Percentiles rank a stretch among this genome's conserved stretches.
These are phyloP conservation scores for Bufotes viridis DNA, from an alignment of 2,797 vertebrate species.

Conservation along the genomic window DNA sequence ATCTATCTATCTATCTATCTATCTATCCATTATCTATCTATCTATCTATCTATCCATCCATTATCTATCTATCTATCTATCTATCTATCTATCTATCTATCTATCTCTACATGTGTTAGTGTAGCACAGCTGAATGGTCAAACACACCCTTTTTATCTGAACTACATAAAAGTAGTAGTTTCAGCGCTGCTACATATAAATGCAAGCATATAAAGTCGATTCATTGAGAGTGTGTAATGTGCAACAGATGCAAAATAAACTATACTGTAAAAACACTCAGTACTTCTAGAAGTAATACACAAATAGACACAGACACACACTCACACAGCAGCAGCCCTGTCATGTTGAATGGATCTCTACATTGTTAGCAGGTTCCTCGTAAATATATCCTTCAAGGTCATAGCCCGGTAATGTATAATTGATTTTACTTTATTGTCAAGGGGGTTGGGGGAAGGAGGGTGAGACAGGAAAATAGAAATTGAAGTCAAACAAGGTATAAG, in stretches of 20 bases:
- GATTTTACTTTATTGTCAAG: conserved; percentile 83
- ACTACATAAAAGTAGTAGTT: background rate
- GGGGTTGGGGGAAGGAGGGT: conserved; percentile 74
- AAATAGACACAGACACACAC: background rate
- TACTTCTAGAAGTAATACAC: background rate
- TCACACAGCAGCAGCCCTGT: background rate
- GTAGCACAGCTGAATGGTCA: background rate
- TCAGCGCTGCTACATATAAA: background rate
- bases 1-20: too few relatives aligned
- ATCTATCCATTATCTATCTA: too few relatives aligned
- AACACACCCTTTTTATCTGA: background rate
- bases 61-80: too few relatives aligned
- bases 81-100: too few relatives aligned
- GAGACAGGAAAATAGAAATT: conserved; percentile 50
- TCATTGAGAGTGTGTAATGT: background rate
- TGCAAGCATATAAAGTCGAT: background rate
- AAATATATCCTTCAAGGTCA: conserved; percentile 93
- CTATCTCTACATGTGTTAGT: background rate
- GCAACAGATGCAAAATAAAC: background rate
- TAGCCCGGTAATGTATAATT: conserved; percentile 85
- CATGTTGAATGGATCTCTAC: conserved; percentile 62
- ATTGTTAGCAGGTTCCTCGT: conserved; percentile 79
- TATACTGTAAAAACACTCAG: background rate
- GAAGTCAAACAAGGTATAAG: conserved; percentile 47
- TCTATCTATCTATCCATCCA: too few relatives aligned